Evolutionary conservation across 2,113 vertebrate species (phyloP), one percentile per base, ranked within the genome.

Genomic region (Phaethornis superciliosus): DNA sequence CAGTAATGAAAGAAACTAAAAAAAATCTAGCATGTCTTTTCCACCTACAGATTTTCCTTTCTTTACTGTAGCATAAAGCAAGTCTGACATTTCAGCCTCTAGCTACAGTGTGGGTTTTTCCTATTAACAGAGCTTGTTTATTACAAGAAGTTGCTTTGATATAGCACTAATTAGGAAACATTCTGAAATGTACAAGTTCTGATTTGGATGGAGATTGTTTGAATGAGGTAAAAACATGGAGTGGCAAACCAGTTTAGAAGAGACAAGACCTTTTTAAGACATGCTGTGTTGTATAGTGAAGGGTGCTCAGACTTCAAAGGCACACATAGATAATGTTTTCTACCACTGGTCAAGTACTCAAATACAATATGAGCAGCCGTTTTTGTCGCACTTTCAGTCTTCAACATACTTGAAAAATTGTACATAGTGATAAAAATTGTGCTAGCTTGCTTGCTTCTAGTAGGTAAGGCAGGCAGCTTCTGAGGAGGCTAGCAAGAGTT

Each of bases 1-100:
- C 71, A 78, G 67, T 62, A 93, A 92, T 72, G 65, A 96, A 82
- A 81, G 33, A 32, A 84, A 74, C 46, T 82, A 65, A 74, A 75
- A 51, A 76, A 78, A 74, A 33, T 24, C 33, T 51, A 54, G 15
- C 77, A 17, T 52, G 9, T 60, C 62, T 78, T 80, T 87, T 64
- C 78, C n/a, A 67, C 58, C 62, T 88, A 82, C 80, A 64, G 49
- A 26, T 88, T 92, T 90, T 88, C 17, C 46, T 81, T 89, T 80
- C 51, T 89, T 75, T 47, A 68, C 35, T 69, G 14, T 64, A 68
- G 52, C 23, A 67, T 56, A 83, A 82, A 62, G 55, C 23, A 81
- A 70, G 30, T 60, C 68, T 84, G 54, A 52, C 22, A 32, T 88
- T 95, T 88, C 79, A 59, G 32, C 28, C 23, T 59, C 17, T 54